phyloP scores from a whole-genome alignment of 2,113 vertebrate species.

The Montifringilla adamsi region DNA sequence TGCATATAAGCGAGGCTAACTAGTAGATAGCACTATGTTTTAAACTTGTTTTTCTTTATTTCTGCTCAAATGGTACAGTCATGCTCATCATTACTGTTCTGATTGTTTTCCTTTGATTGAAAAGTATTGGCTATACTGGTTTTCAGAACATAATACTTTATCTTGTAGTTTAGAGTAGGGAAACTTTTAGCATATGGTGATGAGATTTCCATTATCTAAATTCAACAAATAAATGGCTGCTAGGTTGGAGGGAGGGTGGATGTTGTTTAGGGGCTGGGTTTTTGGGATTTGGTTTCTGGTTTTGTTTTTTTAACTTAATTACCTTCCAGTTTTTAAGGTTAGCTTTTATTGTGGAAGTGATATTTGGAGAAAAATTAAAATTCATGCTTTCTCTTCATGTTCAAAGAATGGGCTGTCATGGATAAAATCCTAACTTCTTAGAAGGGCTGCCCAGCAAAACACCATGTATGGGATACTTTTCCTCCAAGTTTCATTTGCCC shows the following conservation, averaged over 20 bases:
- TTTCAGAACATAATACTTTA: not conserved
- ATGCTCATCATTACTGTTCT: not conserved
- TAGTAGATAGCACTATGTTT: slow-evolving; percentile 18
- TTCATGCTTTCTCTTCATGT: not conserved
- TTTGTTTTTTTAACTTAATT: not conserved
- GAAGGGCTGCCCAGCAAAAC: slow-evolving; percentile 51
- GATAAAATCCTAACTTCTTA: slow-evolving; percentile 61
- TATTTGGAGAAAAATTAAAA: not conserved
- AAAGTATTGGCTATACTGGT: not conserved
- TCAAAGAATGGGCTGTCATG: not conserved
- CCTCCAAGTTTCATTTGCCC: not conserved
- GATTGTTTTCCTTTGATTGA: slow-evolving; percentile 26
- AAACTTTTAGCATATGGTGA: not conserved
- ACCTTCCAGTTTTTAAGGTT: not conserved
- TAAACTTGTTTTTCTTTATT: not conserved
- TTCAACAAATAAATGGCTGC: slow-evolving; percentile 14
- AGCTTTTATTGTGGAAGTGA: not conserved
- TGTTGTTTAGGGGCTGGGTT: not conserved
- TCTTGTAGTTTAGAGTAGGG: slow-evolving; percentile 17
- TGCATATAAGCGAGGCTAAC: not conserved
- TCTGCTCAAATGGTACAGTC: not conserved
- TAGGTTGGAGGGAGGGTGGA: not conserved
- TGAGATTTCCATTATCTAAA: not conserved
- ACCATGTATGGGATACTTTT: not conserved
- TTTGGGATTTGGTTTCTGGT: not conserved